A percentile compares a stretch with the other conserved stretches of the same genome.
phyloP scores from a whole-genome alignment of 2,888 invertebrate genomes.

The Aphidius colemani region DNA sequence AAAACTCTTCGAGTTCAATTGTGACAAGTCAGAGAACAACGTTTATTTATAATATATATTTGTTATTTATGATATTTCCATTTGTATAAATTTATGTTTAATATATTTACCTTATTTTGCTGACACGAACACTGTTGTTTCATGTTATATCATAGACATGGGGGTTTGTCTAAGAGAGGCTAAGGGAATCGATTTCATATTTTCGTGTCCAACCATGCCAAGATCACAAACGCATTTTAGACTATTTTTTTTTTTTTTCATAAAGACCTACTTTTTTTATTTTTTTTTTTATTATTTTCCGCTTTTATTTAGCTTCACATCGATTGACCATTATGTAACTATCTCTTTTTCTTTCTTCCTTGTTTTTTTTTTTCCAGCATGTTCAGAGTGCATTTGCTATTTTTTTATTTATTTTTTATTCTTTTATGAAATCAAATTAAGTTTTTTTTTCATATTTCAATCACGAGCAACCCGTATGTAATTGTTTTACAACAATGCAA shows the following conservation, averaged over 20 bases:
- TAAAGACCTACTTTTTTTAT: neutral
- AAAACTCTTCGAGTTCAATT: conserved; percentile 3
- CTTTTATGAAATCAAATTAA: too few species aligned
- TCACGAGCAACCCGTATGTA: too few species aligned
- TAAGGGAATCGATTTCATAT: neutral
- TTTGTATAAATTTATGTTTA: too few species aligned
- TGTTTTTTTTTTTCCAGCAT: too few species aligned
- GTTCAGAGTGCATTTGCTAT: too few species aligned
- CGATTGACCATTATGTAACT: conserved; percentile 15
- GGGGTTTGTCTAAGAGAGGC: neutral
- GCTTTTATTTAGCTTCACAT: conserved; percentile 14
- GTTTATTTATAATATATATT: too few species aligned
- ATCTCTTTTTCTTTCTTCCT: conserved; percentile 11
- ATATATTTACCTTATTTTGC: neutral
- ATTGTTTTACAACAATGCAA: too few species aligned
- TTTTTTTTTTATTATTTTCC: neutral
- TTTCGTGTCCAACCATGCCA: conserved; percentile 15
- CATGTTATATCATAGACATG: neutral
- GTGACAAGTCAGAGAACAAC: too few species aligned
- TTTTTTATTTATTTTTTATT: too few species aligned
- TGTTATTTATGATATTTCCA: too few species aligned
- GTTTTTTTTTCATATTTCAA: too few species aligned
- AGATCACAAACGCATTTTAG: conserved; percentile 21
- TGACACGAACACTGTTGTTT: conserved; percentile 1
- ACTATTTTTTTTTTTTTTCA: conserved; percentile 4